Percentiles rank a stretch among this genome's conserved stretches.
Evolutionary conservation across 2,888 invertebrate genomes (phyloP).

Genomic region (Lasioglossum leucozonium): DNA sequence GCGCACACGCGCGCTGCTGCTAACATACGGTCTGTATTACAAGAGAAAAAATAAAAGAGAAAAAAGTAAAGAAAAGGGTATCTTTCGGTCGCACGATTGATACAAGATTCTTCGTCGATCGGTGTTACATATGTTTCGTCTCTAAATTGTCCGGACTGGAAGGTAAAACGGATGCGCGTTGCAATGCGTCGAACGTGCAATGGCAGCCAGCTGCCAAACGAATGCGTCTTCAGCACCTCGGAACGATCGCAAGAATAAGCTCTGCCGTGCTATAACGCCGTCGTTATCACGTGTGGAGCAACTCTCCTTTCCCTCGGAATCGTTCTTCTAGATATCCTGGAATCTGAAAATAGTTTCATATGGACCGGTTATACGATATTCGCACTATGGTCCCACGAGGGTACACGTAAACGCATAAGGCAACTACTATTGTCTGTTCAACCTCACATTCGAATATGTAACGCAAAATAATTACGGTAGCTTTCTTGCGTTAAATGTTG

Average conservation of each 20-base stretch:
- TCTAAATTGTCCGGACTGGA: conserved; percentile 47
- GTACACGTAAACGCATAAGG: conserved; percentile 12
- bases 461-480: background rate
- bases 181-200: conserved; percentile 53
- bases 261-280: conserved; percentile 67
- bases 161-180: conserved; percentile 49
- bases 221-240: conserved; percentile 60
- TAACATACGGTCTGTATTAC: conserved; percentile 20
- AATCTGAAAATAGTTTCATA: conserved; percentile 85
- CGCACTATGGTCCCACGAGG: conserved; percentile 18
- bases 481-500: background rate
- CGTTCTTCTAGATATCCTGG: conserved; percentile 87
- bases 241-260: conserved; percentile 70
- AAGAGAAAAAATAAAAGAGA: conserved; percentile 5
- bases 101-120: conserved; percentile 22
- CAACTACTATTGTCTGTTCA: conserved; percentile 26
- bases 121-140: conserved; percentile 36
- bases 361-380: conserved; percentile 53
- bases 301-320: conserved; percentile 84
- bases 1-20: background rate
- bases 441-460: background rate
- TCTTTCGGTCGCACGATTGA: conserved; percentile 27
- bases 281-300: conserved; percentile 81
- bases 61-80: conserved; percentile 9
- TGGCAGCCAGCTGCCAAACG: conserved; percentile 76